Percentiles rank a stretch among this genome's conserved stretches.
These are phyloP conservation scores for Venturia canescens DNA, from an alignment of 1,140 invertebrate genomes.

Conservation along the genomic window DNA sequence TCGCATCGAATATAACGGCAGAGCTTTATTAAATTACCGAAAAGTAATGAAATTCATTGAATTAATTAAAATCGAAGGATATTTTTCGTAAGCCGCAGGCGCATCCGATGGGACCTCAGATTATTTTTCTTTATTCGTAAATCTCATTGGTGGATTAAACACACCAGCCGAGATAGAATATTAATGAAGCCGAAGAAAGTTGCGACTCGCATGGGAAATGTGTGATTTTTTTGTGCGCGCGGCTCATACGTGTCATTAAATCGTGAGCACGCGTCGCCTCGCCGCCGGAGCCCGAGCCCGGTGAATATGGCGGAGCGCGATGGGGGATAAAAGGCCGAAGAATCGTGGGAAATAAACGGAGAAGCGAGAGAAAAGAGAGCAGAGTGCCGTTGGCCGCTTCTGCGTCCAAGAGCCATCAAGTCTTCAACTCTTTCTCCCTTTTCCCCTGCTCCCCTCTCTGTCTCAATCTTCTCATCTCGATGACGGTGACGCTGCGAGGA, in stretches of 20 bases:
- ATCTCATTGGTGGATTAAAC: background rate
- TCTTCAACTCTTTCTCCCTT: conserved; percentile 13
- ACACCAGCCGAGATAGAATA: background rate
- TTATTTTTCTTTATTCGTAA: too few relatives aligned
- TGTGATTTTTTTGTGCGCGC: background rate
- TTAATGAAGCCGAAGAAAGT: background rate
- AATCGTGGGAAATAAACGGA: conserved; percentile 39
- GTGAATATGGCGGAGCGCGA: background rate
- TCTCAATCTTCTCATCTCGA: conserved; percentile 4
- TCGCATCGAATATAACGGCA: background rate
- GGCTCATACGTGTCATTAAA: conserved; percentile 8
- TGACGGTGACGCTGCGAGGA: background rate
- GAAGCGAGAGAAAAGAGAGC: conserved; percentile 30
- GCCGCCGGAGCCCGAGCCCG: too few relatives aligned
- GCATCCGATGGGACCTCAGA: too few relatives aligned
- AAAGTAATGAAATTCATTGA: too few relatives aligned
- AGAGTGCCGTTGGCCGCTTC: conserved; percentile 37
- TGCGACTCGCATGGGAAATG: background rate
- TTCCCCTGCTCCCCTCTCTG: conserved; percentile 12
- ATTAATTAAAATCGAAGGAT: too few relatives aligned
- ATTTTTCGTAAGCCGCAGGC: too few relatives aligned
- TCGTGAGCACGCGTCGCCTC: background rate
- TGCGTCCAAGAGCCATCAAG: conserved; percentile 24
- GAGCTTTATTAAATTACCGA: background rate
- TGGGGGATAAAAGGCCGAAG: conserved; percentile 2